Percentiles rank a stretch among this genome's conserved stretches.
Evolutionary conservation across 64 coral and sea anemone species (phyloP).

Genomic region (Porites lutea): DNA sequence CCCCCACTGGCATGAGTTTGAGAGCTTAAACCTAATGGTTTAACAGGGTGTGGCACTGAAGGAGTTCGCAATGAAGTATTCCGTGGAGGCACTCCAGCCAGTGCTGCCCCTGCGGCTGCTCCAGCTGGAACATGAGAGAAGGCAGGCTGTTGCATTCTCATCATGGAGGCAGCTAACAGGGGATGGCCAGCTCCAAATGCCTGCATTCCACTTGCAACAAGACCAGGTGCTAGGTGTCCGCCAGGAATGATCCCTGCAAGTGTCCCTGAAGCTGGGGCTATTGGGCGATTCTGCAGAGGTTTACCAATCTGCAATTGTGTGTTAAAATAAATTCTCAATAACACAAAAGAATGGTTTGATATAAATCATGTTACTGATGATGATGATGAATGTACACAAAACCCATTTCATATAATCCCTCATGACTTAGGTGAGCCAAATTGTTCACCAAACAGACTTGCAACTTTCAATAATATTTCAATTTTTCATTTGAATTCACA

Average conservation of each 20-base stretch:
- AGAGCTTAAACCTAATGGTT: slow-evolving; percentile 30
- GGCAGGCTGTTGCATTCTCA: slow-evolving; percentile 40
- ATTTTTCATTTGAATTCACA: no score
- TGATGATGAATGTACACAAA: no score
- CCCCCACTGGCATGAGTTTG: slow-evolving; percentile 22
- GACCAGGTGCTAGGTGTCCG: slow-evolving; percentile 26
- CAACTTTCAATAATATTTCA: no score
- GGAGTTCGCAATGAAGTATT: slow-evolving; percentile 34
- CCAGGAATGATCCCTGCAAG: slow-evolving; percentile 46
- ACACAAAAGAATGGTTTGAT: no score
- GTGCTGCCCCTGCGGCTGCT: slow-evolving; percentile 53
- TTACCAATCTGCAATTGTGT: slow-evolving; percentile 4
- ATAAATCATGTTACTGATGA: no score
- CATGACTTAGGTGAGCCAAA: no score
- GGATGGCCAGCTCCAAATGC: slow-evolving; percentile 12
- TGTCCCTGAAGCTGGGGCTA: slow-evolving; percentile 64
- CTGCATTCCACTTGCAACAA: slow-evolving; percentile 24
- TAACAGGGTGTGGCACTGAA: slow-evolving; percentile 39
- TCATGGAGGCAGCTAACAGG: slow-evolving; percentile 36
- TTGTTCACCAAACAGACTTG: no score
- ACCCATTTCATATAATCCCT: no score
- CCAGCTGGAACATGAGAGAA: slow-evolving; percentile 70
- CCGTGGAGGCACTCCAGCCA: slow-evolving; percentile 56
- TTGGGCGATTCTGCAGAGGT: slow-evolving; percentile 68
- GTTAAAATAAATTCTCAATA: no score